phyloP scores from a whole-genome alignment of 2,888 invertebrate species.

The Alloscopus bannaensis region DNA sequence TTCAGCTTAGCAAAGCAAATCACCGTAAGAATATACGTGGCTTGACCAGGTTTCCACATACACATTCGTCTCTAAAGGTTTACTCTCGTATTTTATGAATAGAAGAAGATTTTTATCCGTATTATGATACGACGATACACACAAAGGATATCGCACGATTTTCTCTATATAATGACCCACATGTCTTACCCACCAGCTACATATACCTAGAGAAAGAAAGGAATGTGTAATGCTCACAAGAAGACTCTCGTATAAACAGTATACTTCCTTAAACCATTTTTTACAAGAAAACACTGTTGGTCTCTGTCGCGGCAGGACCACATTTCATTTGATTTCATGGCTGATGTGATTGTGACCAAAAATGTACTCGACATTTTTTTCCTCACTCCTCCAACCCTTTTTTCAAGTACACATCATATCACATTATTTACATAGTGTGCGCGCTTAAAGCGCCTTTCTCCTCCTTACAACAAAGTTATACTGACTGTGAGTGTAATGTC shows the following conservation, averaged over 20 bases:
- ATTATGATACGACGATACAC: too few species aligned
- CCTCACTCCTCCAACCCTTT: too few species aligned
- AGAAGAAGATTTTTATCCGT: slow-evolving; percentile 5
- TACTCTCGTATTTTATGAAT: too few species aligned
- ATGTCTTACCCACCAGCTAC: neutral
- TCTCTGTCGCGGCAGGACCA: slow-evolving; percentile 25
- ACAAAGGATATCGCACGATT: too few species aligned
- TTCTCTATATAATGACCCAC: too few species aligned
- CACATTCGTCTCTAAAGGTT: too few species aligned
- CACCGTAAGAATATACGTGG: slow-evolving; percentile 17
- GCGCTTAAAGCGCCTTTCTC: too few species aligned
- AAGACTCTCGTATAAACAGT: neutral
- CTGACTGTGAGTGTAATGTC: too few species aligned
- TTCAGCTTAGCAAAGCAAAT: slow-evolving; percentile 46
- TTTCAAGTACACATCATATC: slow-evolving; percentile 5
- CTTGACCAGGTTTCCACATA: too few species aligned
- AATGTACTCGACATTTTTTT: neutral
- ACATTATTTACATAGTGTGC: slow-evolving; percentile 13
- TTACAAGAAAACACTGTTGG: slow-evolving; percentile 5
- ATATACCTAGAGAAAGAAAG: neutral
- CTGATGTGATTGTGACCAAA: slow-evolving; percentile 11
- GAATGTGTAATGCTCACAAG: neutral
- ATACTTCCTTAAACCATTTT: slow-evolving; percentile 14
- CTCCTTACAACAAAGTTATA: too few species aligned
- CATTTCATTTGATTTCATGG: slow-evolving; percentile 55